Base-by-base conservation (phyloP, 2,888 invertebrate genomes). In the Penaeus monodon region DNA sequence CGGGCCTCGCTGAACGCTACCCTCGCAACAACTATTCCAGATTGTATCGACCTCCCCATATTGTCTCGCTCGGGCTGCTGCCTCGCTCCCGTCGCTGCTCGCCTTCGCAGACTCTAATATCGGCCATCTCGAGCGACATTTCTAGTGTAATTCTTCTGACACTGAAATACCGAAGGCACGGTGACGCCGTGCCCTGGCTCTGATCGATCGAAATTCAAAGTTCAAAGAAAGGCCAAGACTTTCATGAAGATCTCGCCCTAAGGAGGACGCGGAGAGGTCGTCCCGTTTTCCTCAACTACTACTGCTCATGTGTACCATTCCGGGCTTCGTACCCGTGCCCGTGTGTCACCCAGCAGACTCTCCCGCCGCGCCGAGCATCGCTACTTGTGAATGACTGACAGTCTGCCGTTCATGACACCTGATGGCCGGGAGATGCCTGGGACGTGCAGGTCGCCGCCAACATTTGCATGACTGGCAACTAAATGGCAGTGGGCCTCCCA, bases 41-140 rank as follows among this genome's bases (percentile, higher is more conserved):
- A 87, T 83, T 87, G 86, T 87, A 87, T 87, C 86, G 86, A 79
- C 86, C 79, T 74, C 83, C 82, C 70, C 86, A 87, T 63, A 87
- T 87, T 87, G 86, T 87, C 86, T 87, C 86, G 86, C 86, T 83
- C 86, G 76, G 49, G 64, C 66, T 82, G 49, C 44, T 49, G 73
- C 82, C 70, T 57, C 68, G 29, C 44, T 38, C 44, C 20, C 27
- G 27, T 64, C 33, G 14, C 27, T 33, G 80, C 57, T 57, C 57
- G 57, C 70, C 44, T 29, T 57, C n/a, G 24, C 68, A 57, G 73
- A 49, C 82, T 33, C 73, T 29, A 29, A 70, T 17, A 57, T 57
- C 17, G 57, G 57, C 17, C 57, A 57, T 57, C 17, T 20, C 14
- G 17, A 57, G 57, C 57, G 17, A 17, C 17, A 20, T 57, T 57